A percentile compares a stretch with the other conserved stretches of the same genome.
phyloP scores from a whole-genome alignment of 2,113 vertebrate genomes.

The Rynchops niger region DNA sequence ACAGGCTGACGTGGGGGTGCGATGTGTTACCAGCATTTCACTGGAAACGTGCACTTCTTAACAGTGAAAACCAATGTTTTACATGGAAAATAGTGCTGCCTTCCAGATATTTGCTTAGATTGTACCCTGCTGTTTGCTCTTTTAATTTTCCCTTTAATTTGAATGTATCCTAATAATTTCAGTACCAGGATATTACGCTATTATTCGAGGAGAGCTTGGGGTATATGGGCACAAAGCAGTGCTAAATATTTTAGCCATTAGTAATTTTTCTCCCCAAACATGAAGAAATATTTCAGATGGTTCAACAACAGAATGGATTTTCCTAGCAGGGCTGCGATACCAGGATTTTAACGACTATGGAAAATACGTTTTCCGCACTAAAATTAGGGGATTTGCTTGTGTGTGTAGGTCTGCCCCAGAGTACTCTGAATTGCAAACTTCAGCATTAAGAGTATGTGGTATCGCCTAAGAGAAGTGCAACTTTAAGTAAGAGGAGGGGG shows the following conservation, averaged over 20 bases:
- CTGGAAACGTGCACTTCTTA: not conserved
- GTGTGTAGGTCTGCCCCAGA: not conserved
- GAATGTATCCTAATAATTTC: not conserved
- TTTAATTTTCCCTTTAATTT: not conserved
- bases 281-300: slow-evolving; percentile 29
- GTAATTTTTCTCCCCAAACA: slow-evolving; percentile 29
- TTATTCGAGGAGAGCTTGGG: not conserved
- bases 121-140: not conserved
- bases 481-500: not conserved
- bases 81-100: not conserved
- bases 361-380: slow-evolving; percentile 11
- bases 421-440: not conserved
- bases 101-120: not conserved
- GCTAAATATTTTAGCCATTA: slow-evolving; percentile 21
- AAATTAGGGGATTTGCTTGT: slow-evolving; percentile 2
- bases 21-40: rapidly evolving
- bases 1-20: not conserved
- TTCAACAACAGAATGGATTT: slow-evolving; percentile 30
- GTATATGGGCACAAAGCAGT: not conserved
- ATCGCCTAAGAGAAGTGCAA: not conserved
- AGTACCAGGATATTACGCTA: not conserved
- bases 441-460: not conserved
- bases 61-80: not conserved
- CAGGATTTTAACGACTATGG: slow-evolving; percentile 28
- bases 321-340: not conserved